Evolutionary conservation across 2,888 invertebrate species (phyloP).

Genomic region (Pristionchus maxplancki): DNA sequence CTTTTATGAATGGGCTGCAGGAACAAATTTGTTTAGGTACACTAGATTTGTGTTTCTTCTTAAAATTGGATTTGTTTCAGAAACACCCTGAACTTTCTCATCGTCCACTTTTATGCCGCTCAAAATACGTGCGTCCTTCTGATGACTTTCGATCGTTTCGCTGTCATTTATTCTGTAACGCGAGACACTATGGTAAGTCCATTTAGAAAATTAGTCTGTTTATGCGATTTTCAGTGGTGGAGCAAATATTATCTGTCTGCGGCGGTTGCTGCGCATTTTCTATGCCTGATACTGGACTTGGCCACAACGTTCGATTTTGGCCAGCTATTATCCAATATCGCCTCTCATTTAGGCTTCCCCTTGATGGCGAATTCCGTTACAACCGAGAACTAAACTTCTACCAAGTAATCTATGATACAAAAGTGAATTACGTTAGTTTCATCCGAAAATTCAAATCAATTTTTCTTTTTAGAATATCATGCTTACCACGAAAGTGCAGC

Average conservation of each 20-base stretch:
- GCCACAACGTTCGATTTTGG: neutral
- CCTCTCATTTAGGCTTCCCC: neutral
- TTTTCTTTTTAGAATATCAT: neutral
- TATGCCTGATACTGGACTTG: neutral
- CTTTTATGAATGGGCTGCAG: neutral
- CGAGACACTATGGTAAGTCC: neutral
- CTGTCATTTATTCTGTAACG: neutral
- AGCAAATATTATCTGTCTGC: neutral
- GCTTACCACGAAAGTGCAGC: neutral
- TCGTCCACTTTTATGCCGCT: neutral
- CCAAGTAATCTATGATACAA: neutral
- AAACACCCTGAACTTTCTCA: neutral
- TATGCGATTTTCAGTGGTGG: too few relatives aligned
- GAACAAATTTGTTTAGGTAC: neutral
- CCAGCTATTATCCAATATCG: too few relatives aligned
- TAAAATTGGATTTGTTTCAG: neutral
- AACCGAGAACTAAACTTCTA: neutral
- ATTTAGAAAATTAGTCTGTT: too few relatives aligned
- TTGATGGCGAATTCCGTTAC: neutral
- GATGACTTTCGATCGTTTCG: neutral
- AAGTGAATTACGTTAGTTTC: neutral
- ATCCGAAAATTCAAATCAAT: neutral
- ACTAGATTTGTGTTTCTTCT: neutral
- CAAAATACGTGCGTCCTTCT: neutral
- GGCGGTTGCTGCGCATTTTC: neutral